Evolutionary conservation across 2,113 vertebrate genomes (phyloP).

Genomic region (Daphoenositta chrysoptera): DNA sequence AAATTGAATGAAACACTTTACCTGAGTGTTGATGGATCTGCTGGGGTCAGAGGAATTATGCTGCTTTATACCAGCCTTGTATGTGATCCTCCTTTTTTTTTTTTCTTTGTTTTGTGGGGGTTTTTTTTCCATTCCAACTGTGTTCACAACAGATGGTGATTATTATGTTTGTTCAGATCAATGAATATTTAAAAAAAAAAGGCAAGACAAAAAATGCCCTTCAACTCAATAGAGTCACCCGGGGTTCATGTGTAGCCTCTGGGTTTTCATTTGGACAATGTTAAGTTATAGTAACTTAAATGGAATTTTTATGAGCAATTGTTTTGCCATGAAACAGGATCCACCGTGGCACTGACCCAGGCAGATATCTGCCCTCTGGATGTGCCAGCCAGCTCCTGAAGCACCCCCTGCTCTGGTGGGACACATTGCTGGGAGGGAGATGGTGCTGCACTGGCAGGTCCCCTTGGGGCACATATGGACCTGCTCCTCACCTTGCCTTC

Average conservation of each 20-base stretch:
- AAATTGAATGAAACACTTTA: not conserved
- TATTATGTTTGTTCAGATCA: constrained; percentile 52
- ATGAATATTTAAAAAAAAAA: constrained; percentile 16
- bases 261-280: constrained; percentile 41
- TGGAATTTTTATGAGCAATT: constrained; percentile 52
- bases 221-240: not conserved
- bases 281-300: constrained; percentile 45
- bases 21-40: not conserved
- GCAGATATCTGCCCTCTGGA: not conserved
- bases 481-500: not conserved
- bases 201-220: constrained; percentile 12
- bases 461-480: not conserved
- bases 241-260: constrained; percentile 23
- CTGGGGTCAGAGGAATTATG: not conserved
- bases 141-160: constrained; percentile 50
- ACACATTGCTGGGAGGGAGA: not conserved
- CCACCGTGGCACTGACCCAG: not conserved
- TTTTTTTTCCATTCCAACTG: not conserved
- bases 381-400: not conserved
- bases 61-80: not conserved
- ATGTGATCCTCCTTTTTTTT: not conserved
- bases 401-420: not conserved
- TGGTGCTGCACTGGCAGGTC: not conserved
- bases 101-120: not conserved
- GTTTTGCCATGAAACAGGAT: constrained; percentile 11